Percentiles rank a stretch among this genome's conserved stretches.
Evolutionary conservation across 1,140 invertebrate species (phyloP).

Genomic region (Trialeurodes vaporariorum): DNA sequence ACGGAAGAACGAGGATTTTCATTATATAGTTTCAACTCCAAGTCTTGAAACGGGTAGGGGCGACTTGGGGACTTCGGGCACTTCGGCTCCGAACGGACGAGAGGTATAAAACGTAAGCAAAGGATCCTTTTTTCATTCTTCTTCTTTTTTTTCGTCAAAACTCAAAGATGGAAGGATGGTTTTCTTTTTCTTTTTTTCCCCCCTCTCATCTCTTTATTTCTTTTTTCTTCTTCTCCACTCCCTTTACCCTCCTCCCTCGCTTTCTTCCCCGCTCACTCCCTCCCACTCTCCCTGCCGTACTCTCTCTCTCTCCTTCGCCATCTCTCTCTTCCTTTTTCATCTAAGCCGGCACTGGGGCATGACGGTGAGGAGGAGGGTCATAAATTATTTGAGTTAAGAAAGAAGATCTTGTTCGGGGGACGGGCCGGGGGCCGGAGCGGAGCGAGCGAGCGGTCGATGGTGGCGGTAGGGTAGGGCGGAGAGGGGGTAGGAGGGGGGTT

Average conservation of each 20-base stretch:
- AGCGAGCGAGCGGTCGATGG: slow-evolving; percentile 10
- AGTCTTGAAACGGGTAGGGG: too few species aligned
- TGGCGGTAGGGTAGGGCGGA: neutral
- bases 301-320: too few species aligned
- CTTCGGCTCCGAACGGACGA: too few species aligned
- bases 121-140: too few species aligned
- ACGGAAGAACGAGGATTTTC: slow-evolving; percentile 1
- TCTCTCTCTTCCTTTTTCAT: slow-evolving; percentile 4
- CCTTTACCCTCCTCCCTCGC: too few species aligned
- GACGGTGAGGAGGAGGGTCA: neutral
- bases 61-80: too few species aligned
- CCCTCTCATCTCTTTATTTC: slow-evolving; percentile 1
- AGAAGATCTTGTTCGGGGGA: neutral
- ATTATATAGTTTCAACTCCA: neutral
- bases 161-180: too few species aligned
- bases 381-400: slow-evolving; percentile 1
- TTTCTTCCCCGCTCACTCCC: neutral
- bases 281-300: too few species aligned
- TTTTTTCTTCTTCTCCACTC: slow-evolving; percentile 1
- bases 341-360: neutral
- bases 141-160: too few species aligned
- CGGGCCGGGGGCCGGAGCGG: slow-evolving; percentile 6
- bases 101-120: too few species aligned
- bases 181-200: slow-evolving; percentile 2
- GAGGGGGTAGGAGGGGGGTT: too few species aligned